Conservation (phyloP, 2,797 vertebrate genomes). For the Mallotus villosus region DNA sequence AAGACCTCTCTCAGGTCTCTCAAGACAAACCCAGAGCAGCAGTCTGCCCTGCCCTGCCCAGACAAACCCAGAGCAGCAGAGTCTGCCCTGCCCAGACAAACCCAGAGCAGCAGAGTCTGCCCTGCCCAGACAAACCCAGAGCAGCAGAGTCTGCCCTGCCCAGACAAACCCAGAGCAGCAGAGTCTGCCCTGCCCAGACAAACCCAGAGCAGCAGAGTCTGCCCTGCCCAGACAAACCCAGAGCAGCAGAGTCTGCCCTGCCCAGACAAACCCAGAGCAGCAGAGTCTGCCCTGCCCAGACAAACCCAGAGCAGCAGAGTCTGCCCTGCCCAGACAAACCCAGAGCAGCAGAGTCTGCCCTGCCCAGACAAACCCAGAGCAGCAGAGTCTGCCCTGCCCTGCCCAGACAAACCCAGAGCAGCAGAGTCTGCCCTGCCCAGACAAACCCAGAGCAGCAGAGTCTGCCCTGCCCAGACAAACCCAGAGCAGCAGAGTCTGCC, state of each 20-base stretch:
- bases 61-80: constrained; percentile 44
- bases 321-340: constrained; percentile 45
- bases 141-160: too few relatives aligned
- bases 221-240: too few relatives aligned
- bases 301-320: constrained; percentile 32
- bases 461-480: constrained; percentile 45
- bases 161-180: constrained; percentile 37
- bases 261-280: constrained; percentile 37
- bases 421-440: too few relatives aligned
- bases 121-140: constrained; percentile 38
- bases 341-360: too few relatives aligned
- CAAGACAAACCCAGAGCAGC: too few relatives aligned
- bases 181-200: constrained; percentile 40
- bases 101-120: constrained; percentile 34
- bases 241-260: constrained; percentile 36
- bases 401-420: constrained; percentile 36
- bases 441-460: constrained; percentile 33
- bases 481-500: too few relatives aligned
- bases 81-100: too few relatives aligned
- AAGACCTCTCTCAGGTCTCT: constrained; percentile 66
- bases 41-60: constrained; percentile 42
- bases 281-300: too few relatives aligned
- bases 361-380: constrained; percentile 43
- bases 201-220: too few relatives aligned
- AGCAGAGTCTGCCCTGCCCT: constrained; percentile 37